Percentiles rank a stretch among this genome's conserved stretches.
Evolutionary conservation across 2,113 vertebrate species (phyloP).

Genomic region (Ellobius talpinus): DNA sequence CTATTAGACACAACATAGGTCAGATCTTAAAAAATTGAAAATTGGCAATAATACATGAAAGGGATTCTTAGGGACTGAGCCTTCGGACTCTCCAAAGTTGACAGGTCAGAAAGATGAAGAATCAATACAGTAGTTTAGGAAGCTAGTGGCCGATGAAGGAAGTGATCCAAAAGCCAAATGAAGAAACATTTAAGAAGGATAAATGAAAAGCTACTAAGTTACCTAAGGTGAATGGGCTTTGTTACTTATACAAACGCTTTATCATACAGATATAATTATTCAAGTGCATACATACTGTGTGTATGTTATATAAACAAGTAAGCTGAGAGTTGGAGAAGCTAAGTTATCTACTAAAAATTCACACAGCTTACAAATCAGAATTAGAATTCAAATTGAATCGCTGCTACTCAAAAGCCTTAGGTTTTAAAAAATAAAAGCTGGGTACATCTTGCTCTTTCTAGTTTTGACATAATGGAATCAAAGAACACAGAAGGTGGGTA

Average conservation of each 20-base stretch:
- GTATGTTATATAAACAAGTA: conserved; percentile 24
- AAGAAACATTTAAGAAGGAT: neutral
- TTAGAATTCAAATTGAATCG: neutral
- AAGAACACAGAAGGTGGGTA: neutral
- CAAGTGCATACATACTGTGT: neutral
- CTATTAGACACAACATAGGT: conserved; percentile 10
- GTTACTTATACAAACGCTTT: conserved; percentile 36
- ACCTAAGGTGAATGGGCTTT: neutral
- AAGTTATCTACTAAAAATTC: conserved; percentile 23
- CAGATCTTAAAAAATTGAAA: neutral
- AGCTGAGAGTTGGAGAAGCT: neutral
- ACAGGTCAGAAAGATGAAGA: neutral
- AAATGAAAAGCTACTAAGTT: neutral
- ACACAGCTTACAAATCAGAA: conserved; percentile 20
- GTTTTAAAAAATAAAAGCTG: conserved; percentile 22
- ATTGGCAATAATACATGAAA: neutral
- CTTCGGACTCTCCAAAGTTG: neutral
- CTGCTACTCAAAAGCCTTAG: neutral
- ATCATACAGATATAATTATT: neutral
- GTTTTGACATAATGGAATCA: conserved; percentile 3
- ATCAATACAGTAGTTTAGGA: neutral
- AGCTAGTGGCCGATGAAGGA: neutral
- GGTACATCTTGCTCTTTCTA: conserved; percentile 22
- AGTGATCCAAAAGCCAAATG: conserved; percentile 17
- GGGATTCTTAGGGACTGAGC: neutral